Percentiles rank a stretch among this genome's conserved stretches.
These are phyloP conservation scores for Sula dactylatra DNA, from an alignment of 2,113 vertebrate genomes.

Conservation along the genomic window DNA sequence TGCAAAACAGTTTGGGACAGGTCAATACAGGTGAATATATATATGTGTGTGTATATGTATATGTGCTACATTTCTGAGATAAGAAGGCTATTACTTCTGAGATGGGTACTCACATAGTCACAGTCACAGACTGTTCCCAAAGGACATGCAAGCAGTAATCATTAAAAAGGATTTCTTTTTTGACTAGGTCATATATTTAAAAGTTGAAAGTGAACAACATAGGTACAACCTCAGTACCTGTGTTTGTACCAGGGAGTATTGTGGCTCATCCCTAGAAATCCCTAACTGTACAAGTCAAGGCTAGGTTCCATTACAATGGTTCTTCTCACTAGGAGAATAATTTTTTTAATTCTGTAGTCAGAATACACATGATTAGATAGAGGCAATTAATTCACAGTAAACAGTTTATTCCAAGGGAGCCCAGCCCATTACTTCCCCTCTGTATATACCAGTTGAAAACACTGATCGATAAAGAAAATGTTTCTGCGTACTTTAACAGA, in stretches of 20 bases:
- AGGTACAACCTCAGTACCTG: accelerated
- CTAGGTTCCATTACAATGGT: neutral
- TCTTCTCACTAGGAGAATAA: accelerated
- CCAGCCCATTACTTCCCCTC: neutral
- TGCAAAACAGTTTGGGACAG: neutral
- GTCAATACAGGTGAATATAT: neutral
- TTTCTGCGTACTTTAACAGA: neutral
- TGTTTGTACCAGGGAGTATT: neutral
- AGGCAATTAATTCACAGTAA: neutral
- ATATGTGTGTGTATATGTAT: too few relatives aligned
- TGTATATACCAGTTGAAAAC: neutral
- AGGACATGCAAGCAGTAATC: neutral
- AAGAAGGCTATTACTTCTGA: neutral
- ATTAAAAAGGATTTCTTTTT: neutral
- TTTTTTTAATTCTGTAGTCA: neutral
- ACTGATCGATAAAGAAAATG: neutral
- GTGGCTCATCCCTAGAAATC: neutral
- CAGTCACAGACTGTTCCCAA: neutral
- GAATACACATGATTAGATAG: neutral
- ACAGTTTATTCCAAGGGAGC: neutral
- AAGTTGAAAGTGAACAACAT: neutral
- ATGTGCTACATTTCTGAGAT: neutral
- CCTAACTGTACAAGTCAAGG: neutral
- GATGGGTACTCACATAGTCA: neutral
- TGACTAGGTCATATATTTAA: too few relatives aligned